These are phyloP conservation scores for Misgurnus mizolepis DNA, from an alignment of 2,113 vertebrate genomes.

Conservation along the genomic window DNA sequence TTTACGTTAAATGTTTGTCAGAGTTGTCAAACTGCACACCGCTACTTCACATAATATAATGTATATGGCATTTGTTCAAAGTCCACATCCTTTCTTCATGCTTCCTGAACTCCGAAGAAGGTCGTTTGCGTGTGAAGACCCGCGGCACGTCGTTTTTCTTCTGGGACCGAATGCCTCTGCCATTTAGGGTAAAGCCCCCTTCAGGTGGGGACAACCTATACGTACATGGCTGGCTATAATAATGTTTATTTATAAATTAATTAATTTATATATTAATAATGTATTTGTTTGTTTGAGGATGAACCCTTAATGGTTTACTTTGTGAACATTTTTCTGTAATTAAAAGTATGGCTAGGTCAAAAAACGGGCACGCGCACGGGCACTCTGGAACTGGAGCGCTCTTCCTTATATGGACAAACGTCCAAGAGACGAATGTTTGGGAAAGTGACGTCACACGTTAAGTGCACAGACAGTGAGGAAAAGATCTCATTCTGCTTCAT, in stretches of 20 bases:
- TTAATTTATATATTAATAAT: no score
- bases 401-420: slow-evolving; percentile 76
- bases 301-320: no score
- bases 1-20: neutral
- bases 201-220: neutral
- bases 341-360: neutral
- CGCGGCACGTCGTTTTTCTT: slow-evolving; percentile 6
- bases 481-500: neutral
- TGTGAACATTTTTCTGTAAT: no score
- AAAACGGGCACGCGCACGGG: neutral
- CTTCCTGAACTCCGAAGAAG: slow-evolving; percentile 2
- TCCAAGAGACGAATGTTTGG: slow-evolving; percentile 71
- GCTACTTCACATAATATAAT: neutral
- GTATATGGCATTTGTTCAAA: no score
- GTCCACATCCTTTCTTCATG: neutral
- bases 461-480: slow-evolving; percentile 50
- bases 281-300: no score
- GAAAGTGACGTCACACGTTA: slow-evolving; percentile 74
- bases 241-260: no score
- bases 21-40: slow-evolving; percentile 3
- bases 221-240: no score
- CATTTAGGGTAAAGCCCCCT: slow-evolving; percentile 74
- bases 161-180: slow-evolving; percentile 64
- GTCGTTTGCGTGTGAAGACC: slow-evolving; percentile 45
- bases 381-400: slow-evolving; percentile 51